Evolutionary conservation across 2,888 invertebrate genomes (phyloP).

Genomic region (Drosophila longiperda): DNA sequence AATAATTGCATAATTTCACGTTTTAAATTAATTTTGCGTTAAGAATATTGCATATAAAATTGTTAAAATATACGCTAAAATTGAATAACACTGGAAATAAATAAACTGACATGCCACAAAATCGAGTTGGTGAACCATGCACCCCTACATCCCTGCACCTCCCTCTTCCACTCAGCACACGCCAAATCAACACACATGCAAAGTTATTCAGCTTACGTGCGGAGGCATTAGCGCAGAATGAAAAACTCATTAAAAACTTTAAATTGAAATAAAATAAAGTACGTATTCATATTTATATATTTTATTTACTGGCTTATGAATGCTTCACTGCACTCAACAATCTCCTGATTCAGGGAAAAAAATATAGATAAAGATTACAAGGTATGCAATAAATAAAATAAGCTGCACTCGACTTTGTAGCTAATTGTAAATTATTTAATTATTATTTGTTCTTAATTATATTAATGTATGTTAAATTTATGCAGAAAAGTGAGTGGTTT

Average conservation of each 20-base stretch:
- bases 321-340: constrained; percentile 37
- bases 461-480: neutral
- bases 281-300: constrained; percentile 45
- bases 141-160: neutral
- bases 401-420: neutral
- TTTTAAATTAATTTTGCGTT: constrained; percentile 62
- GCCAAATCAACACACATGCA: constrained; percentile 11
- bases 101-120: constrained; percentile 47
- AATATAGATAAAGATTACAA: constrained; percentile 23
- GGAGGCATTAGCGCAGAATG: constrained; percentile 55
- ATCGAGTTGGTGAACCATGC: constrained; percentile 32
- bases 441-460: neutral
- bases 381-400: constrained; percentile 2
- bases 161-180: neutral
- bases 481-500: neutral
- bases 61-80: constrained; percentile 51
- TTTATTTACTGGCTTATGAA: constrained; percentile 45
- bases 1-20: constrained; percentile 27
- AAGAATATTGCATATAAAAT: constrained; percentile 57
- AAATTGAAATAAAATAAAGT: constrained; percentile 81
- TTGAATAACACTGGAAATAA: constrained; percentile 43
- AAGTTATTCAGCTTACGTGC: constrained; percentile 23
- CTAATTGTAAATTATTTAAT: neutral
- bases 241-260: constrained; percentile 82
- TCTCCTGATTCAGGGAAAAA: constrained; percentile 25